Evolutionary conservation across 2,888 invertebrate genomes (phyloP).

Genomic region (Diabrotica balteata): DNA sequence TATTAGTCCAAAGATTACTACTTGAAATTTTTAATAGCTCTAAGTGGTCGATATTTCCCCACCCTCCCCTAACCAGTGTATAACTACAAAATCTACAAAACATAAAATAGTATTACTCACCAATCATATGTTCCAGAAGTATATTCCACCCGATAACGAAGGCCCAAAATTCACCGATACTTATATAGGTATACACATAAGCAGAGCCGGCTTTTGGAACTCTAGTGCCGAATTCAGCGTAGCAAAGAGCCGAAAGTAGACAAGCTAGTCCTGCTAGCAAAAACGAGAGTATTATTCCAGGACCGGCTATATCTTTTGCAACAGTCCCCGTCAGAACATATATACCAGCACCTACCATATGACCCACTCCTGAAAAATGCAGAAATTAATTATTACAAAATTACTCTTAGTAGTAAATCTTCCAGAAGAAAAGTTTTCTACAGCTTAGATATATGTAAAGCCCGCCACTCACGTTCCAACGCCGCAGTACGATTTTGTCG

Average conservation of each 20-base stretch:
- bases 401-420: no score
- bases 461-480: no score
- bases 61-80: no score
- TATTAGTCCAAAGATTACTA: background rate
- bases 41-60: no score
- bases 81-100: no score
- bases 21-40: background rate
- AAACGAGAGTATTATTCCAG: slow-evolving; percentile 79
- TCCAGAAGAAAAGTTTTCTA: no score
- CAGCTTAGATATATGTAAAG: no score
- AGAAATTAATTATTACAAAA: no score
- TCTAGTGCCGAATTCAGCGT: slow-evolving; percentile 88
- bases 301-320: slow-evolving; percentile 81
- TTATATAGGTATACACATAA: slow-evolving; percentile 92
- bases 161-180: slow-evolving; percentile 92
- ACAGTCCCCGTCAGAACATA: slow-evolving; percentile 90
- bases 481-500: no score
- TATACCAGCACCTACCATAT: slow-evolving; percentile 95
- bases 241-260: slow-evolving; percentile 82
- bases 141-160: slow-evolving; percentile 96
- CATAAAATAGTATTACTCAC: slow-evolving; percentile 55
- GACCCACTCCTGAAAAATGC: slow-evolving; percentile 78
- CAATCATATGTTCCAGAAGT: slow-evolving; percentile 87
- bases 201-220: slow-evolving; percentile 92
- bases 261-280: slow-evolving; percentile 84